Percentiles rank a stretch among this genome's conserved stretches.
Evolutionary conservation across 2,888 invertebrate genomes (phyloP).

Genomic region (Morpho helenor): DNA sequence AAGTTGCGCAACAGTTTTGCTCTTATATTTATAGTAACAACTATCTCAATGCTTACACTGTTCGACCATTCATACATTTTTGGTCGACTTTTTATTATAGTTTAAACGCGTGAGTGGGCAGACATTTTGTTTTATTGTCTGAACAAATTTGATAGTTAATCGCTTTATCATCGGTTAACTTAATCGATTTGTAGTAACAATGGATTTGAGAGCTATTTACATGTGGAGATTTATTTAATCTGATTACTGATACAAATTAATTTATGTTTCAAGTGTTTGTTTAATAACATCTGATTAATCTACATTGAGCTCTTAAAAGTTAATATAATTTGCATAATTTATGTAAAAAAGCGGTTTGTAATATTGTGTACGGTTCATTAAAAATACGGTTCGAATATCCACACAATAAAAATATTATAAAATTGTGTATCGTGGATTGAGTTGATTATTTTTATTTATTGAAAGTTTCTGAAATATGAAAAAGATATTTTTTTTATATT

Average conservation of each 20-base stretch:
- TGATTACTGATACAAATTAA: background rate
- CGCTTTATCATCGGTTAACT: slow-evolving; percentile 23
- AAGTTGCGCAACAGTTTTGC: background rate
- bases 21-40: slow-evolving; percentile 10
- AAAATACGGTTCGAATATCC: too few species aligned
- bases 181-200: slow-evolving; percentile 22
- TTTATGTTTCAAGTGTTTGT: too few species aligned
- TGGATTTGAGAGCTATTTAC: slow-evolving; percentile 3
- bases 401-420: too few species aligned
- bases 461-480: too few species aligned
- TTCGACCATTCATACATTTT: slow-evolving; percentile 67
- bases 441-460: too few species aligned
- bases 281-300: too few species aligned
- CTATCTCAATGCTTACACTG: slow-evolving; percentile 27
- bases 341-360: too few species aligned
- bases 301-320: too few species aligned
- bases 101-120: slow-evolving; percentile 54
- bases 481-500: too few species aligned
- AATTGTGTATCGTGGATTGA: too few species aligned
- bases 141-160: slow-evolving; percentile 37
- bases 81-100: slow-evolving; percentile 53
- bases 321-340: too few species aligned
- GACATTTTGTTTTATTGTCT: slow-evolving; percentile 59
- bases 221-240: background rate
- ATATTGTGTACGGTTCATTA: too few species aligned